These are phyloP conservation scores for Ennomos fuscantarius DNA, from an alignment of 2,888 invertebrate species.

Conservation along the genomic window DNA sequence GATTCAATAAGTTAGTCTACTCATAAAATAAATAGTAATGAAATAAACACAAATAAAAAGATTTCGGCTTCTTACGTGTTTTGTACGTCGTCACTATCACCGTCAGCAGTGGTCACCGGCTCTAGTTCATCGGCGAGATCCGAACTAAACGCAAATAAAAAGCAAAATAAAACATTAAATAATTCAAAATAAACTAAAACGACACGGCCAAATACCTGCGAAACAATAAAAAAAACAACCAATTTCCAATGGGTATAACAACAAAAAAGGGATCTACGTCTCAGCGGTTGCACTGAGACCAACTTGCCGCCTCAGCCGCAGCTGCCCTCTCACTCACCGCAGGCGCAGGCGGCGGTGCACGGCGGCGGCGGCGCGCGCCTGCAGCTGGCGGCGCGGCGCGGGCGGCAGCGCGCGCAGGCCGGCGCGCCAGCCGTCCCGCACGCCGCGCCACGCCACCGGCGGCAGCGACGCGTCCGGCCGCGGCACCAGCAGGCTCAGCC, in stretches of 20 bases:
- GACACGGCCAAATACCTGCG: too few species aligned
- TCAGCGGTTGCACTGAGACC: too few species aligned
- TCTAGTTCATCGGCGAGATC: background rate
- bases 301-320: too few species aligned
- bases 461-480: conserved; percentile 54
- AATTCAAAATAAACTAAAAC: background rate
- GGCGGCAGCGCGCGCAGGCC: conserved; percentile 21
- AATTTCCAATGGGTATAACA: too few species aligned
- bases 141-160: conserved; percentile 16
- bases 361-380: conserved; percentile 19
- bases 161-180: background rate
- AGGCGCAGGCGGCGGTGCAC: conserved; percentile 15
- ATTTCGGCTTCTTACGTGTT: conserved; percentile 3
- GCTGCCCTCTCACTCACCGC: too few species aligned
- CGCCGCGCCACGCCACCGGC: conserved; percentile 82
- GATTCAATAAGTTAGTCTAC: too few species aligned
- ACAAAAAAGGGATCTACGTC: too few species aligned
- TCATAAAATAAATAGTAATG: conserved; percentile 38
- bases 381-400: conserved; percentile 9
- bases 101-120: background rate
- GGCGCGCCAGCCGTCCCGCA: conserved; percentile 26
- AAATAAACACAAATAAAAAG: background rate
- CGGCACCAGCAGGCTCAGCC: conserved; percentile 59
- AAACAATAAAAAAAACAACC: too few species aligned
- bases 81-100: background rate